Evolutionary conservation across 2,888 invertebrate genomes (phyloP), one percentile per base, ranked within the genome.

Genomic region (Cosmorhoe ocellata): DNA sequence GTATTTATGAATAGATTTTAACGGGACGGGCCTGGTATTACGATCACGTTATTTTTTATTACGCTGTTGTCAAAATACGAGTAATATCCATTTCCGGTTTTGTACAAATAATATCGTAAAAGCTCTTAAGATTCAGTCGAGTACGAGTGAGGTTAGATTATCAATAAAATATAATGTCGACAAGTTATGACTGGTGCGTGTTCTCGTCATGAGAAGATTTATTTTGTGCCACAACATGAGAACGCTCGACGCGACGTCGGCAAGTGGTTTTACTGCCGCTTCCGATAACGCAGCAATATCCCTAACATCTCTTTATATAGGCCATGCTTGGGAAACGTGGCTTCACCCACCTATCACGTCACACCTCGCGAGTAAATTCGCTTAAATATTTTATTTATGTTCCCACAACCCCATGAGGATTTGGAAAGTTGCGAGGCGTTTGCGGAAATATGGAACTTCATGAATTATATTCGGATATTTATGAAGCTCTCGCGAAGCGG

Each of bases 211-310:
- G 42, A 51, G 49, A 58, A 64, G 66, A 72, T 71, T 66, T 69
- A 71, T 74, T 54, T 71, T 57, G 54, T 50, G 62, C 63, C 65
- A 62, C 56, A 67, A 62, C 51, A 60, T 32, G 39, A 28, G 37
- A 31, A 58, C 55, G 54, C 43, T 51, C 57, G 37, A 33, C 45
- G 53, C 8, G 40, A 12, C 26, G 13, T 56, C 55, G 63, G 62
- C 62, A 63, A 65, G 61, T 61, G 62, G 58, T 72, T 72, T 73
- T 71, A 72, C 69, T 63, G 67, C 62, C 52, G 51, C 58, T 69
- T 67, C 69, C 74, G 69, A 74, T 72, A 72, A 65, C 64, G 55
- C 60, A 67, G 68, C 70, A 67, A 75, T 74, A 75, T 76, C 69
- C 65, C 64, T 65, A 58, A 63, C 18, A 18, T 62, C 63, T 57